phyloP scores from a whole-genome alignment of 2,797 vertebrate genomes.

The Rhynchotus rufescens region DNA sequence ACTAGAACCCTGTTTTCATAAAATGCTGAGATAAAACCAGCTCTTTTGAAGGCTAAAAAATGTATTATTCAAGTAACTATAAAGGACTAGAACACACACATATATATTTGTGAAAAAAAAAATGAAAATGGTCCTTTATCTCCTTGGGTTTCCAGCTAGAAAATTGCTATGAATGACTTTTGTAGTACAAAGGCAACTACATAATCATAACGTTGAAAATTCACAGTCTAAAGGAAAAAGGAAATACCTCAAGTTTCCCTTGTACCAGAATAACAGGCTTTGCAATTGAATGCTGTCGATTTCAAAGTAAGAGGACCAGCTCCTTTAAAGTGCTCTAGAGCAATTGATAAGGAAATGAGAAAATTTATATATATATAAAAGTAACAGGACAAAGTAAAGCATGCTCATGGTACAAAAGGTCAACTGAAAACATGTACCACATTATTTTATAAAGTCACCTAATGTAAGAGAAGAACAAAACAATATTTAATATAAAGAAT shows the following conservation, averaged over 20 bases:
- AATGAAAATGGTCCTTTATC: neutral
- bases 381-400: neutral
- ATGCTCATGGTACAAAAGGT: neutral
- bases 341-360: neutral
- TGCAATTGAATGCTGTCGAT: neutral
- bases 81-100: neutral
- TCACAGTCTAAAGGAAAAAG: constrained; percentile 1
- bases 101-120: neutral
- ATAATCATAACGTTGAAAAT: neutral
- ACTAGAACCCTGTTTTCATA: constrained; percentile 41
- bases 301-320: neutral
- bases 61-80: constrained; percentile 23
- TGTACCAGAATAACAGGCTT: neutral
- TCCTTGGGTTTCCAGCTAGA: neutral
- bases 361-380: neutral
- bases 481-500: neutral
- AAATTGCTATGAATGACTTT: neutral
- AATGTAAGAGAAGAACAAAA: neutral
- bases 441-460: neutral
- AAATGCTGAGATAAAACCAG: constrained; percentile 40
- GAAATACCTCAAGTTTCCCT: neutral
- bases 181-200: neutral
- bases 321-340: neutral
- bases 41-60: constrained; percentile 13
- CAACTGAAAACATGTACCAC: neutral